Evolutionary conservation across 2,888 invertebrate genomes (phyloP), one percentile per base, ranked within the genome.

Genomic region (Halictus quadricinctus): DNA sequence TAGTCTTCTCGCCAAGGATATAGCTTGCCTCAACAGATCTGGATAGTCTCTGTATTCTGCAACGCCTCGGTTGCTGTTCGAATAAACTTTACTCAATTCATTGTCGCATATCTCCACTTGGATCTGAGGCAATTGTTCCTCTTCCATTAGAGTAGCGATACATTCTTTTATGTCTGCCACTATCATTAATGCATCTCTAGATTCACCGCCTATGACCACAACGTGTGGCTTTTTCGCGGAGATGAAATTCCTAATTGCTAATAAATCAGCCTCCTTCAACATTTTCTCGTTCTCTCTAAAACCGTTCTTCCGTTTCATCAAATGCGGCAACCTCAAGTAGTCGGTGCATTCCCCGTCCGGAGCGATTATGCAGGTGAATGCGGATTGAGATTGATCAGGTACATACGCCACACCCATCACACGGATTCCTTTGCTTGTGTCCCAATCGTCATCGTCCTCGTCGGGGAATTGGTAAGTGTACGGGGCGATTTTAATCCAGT

Each of bases 31-130:
- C 3, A 99, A 95, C 21, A 99, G 95, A 73, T 97, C 96, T 0
- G 99, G 99, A 95, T 99, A 99, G 93, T 99, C 99, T 86, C 98
- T 96, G 94, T 99, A 99, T 93, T 99, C 99, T 58, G 96, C 96
- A 94, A 96, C 95, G 72, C 98, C 98, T 92, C 98, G 97, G 89
- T 97, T 97, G 41, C 98, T 98, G 93, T 98, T 98, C 84, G 98
- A 97, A 94, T 98, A 99, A 50, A 99, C 97, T 94, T 98, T 97
- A 80, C 99, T 97, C 80, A 99, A 95, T 93, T 99, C 99, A 92
- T 99, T 99, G 93, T 99, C 99, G 15, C 98, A 96, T 78, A 99
- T 97, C 95, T 99, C 99, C 0, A 99, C 98, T 72, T 96, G 97
- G 86, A 99, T 97, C 4, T 96, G 95, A 0, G 98, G 98, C 93